These are phyloP conservation scores for Corbicula japonica DNA, from an alignment of 2,888 invertebrate species.

Conservation along the genomic window DNA sequence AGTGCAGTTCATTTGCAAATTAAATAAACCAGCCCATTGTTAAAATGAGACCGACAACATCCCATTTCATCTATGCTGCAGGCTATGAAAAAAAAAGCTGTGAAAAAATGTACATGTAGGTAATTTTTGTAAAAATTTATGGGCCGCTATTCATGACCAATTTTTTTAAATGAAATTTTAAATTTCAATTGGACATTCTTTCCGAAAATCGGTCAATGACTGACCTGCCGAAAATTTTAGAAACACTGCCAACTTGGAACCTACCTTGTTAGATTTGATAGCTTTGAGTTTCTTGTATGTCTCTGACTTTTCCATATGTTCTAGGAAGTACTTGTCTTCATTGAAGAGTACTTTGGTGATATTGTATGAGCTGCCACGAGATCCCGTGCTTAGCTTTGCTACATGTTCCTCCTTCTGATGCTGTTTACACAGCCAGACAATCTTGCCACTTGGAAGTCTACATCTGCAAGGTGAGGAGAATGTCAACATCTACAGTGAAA, in stretches of 20 bases:
- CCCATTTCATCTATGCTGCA: too few species aligned
- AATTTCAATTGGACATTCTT: too few species aligned
- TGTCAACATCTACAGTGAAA: too few species aligned
- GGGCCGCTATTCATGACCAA: too few species aligned
- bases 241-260: neutral
- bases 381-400: conserved; percentile 72
- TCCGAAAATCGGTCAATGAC: too few species aligned
- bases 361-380: conserved; percentile 64
- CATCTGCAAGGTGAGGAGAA: conserved; percentile 67
- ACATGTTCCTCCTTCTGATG: conserved; percentile 80
- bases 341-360: conserved; percentile 70
- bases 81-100: too few species aligned
- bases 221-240: neutral
- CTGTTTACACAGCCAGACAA: conserved; percentile 80
- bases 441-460: conserved; percentile 82
- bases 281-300: conserved; percentile 65
- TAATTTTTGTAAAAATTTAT: too few species aligned
- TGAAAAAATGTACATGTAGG: too few species aligned
- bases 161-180: too few species aligned
- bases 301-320: conserved; percentile 69
- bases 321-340: conserved; percentile 77
- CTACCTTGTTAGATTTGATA: conserved; percentile 50
- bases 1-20: too few species aligned
- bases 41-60: too few species aligned
- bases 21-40: too few species aligned